A percentile compares a stretch with the other conserved stretches of the same genome.
These are phyloP conservation scores for Gavialis gangeticus DNA, from an alignment of 2,113 vertebrate genomes.

Conservation along the genomic window DNA sequence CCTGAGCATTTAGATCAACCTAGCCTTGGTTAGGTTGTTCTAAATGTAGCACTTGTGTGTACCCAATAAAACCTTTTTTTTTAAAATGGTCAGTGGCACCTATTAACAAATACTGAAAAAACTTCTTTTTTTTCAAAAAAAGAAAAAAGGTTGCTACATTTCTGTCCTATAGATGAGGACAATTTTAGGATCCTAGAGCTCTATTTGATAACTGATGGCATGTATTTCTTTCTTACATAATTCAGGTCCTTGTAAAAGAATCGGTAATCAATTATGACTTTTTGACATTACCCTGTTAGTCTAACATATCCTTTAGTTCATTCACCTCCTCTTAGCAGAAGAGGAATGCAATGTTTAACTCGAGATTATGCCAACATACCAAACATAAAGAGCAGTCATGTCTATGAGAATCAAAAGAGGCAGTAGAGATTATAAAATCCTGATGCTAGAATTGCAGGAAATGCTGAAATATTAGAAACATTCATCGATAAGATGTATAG, in stretches of 20 bases:
- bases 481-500: not conserved
- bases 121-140: not conserved
- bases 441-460: not conserved
- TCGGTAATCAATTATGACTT: not conserved
- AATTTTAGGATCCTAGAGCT: not conserved
- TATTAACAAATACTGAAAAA: not conserved
- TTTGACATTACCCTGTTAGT: not conserved
- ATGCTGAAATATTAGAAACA: not conserved
- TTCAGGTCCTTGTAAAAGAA: not conserved
- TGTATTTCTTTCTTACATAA: not conserved
- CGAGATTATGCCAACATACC: not conserved
- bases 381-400: not conserved
- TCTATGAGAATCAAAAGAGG: not conserved
- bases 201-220: not conserved
- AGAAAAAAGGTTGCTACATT: not conserved
- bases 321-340: not conserved
- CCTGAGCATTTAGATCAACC: too few relatives aligned
- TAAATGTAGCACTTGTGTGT: too few relatives aligned
- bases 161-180: too few relatives aligned
- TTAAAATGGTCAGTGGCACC: not conserved
- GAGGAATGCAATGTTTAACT: not conserved
- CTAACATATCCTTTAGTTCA: slow-evolving; percentile 4
- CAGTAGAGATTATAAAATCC: not conserved
- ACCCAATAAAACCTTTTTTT: too few relatives aligned
- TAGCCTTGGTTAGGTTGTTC: too few relatives aligned